Conservation (phyloP, 1,140 invertebrate genomes). For the Pseudomyrmex pallidus region DNA sequence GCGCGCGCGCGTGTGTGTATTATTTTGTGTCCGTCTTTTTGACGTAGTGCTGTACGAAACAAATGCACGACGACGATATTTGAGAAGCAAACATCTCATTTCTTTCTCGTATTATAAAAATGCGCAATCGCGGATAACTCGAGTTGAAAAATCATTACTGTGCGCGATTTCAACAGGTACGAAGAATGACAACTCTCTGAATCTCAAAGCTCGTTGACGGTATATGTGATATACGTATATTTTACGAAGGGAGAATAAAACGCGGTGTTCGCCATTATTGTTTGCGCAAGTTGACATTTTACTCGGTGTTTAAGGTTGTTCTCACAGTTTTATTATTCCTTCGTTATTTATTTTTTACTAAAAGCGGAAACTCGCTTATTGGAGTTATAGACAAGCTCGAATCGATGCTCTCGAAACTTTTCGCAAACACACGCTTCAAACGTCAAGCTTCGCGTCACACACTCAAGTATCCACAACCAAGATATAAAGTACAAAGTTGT, state of each 20-base stretch:
- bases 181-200: slow-evolving; percentile 28
- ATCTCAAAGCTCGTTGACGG: neutral
- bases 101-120: slow-evolving; percentile 34
- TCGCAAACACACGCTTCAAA: neutral
- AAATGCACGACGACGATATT: neutral
- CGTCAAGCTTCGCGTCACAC: neutral
- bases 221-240: neutral
- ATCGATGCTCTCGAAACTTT: slow-evolving; percentile 1
- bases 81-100: neutral
- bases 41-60: neutral
- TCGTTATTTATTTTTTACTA: slow-evolving; percentile 8
- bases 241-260: neutral
- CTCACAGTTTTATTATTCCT: slow-evolving; percentile 5
- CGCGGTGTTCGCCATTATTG: slow-evolving; percentile 19
- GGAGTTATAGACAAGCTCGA: neutral
- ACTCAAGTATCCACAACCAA: slow-evolving; percentile 1
- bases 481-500: neutral
- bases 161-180: slow-evolving; percentile 27
- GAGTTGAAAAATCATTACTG: slow-evolving; percentile 53
- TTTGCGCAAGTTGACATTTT: slow-evolving; percentile 49
- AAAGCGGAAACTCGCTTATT: slow-evolving; percentile 11
- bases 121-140: slow-evolving; percentile 30
- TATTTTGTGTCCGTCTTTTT: neutral
- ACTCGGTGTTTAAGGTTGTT: slow-evolving; percentile 2
- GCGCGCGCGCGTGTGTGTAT: too few species aligned